A percentile compares a stretch with the other conserved stretches of the same genome.
Conservation (phyloP, 2,113 vertebrate genomes). For the Serilophus lunatus region DNA sequence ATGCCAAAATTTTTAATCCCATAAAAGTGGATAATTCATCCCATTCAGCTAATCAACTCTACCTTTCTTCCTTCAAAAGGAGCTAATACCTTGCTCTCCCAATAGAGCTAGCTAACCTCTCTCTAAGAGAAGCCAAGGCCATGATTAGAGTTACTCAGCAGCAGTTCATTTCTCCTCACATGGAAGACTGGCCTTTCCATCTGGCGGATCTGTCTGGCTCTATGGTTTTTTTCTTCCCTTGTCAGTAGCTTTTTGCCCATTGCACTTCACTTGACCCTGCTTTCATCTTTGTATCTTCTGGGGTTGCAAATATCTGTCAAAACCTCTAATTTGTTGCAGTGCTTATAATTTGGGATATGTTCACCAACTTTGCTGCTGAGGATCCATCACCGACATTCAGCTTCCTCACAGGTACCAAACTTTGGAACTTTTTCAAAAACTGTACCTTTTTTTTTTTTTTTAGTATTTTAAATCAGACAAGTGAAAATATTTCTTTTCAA, state of each 20-base stretch:
- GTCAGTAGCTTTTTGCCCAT: neutral
- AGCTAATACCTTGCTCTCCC: neutral
- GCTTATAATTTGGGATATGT: neutral
- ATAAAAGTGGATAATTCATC: constrained; percentile 2
- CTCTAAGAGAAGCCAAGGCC: neutral
- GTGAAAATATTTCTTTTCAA: neutral
- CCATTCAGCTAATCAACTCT: neutral
- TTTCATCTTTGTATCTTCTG: neutral
- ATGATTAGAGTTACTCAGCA: neutral
- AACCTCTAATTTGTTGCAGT: neutral
- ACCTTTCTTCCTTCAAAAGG: neutral
- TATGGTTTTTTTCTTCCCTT: neutral
- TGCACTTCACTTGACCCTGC: neutral
- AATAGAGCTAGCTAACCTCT: neutral
- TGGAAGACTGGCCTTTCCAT: neutral
- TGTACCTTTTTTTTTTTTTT: neutral
- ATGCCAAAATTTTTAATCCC: neutral
- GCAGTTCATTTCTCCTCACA: neutral
- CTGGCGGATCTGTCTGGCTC: neutral
- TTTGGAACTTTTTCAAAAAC: accelerated
- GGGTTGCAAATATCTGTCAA: neutral
- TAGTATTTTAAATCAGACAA: neutral
- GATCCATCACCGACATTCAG: neutral
- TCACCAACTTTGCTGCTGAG: neutral
- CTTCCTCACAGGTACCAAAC: neutral